Base-by-base conservation (phyloP, 2,113 vertebrate species). In the Pluvianellus socialis region DNA sequence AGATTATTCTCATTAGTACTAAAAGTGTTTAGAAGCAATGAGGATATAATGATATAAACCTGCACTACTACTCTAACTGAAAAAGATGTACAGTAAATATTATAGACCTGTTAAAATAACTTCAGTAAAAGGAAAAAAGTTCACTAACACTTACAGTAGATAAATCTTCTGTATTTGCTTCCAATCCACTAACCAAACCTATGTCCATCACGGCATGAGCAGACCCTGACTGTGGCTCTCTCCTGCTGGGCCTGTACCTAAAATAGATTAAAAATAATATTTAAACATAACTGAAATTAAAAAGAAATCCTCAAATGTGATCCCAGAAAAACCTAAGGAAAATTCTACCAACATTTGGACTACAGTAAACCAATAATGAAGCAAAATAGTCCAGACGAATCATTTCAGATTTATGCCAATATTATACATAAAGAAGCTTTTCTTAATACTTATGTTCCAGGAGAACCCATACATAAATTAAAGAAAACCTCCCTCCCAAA, bases 171-270 rank as follows among this genome's bases (percentile, higher is more conserved):
- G 98, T 79, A 47, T 98, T 90, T 13, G 98, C 98, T 8, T 88
- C 96, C 77, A 99, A 85, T 33, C 99, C 99, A 22, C 98, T 99
- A 9, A 99, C 98, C 95, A 99, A 95, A 68, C 98, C 94, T 77
- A 99, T 99, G 92, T 99, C 98, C 98, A 99, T 99, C 76, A 99
- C 99, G 0, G 98, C 98, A 38, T 98, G 98, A 40, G 97, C 96
- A 56, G 99, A 99, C 15, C 98, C 98, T 2, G 92, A 98, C 6
- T 73, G 59, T 0, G 94, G 83, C 75, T 99, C 98, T 62, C 97
- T 97, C 2, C 35, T 42, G 3, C 83, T 62, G 30, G 98, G 98
- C 47, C 97, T 99, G 87, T 98, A 99, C 97, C 99, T 99, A 81
- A 32, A 89, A 74, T 0, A 94, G 32, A 71, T 84, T 13, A 71